These are phyloP conservation scores for Ophion obscuratus DNA, from an alignment of 2,888 invertebrate species.

Conservation along the genomic window DNA sequence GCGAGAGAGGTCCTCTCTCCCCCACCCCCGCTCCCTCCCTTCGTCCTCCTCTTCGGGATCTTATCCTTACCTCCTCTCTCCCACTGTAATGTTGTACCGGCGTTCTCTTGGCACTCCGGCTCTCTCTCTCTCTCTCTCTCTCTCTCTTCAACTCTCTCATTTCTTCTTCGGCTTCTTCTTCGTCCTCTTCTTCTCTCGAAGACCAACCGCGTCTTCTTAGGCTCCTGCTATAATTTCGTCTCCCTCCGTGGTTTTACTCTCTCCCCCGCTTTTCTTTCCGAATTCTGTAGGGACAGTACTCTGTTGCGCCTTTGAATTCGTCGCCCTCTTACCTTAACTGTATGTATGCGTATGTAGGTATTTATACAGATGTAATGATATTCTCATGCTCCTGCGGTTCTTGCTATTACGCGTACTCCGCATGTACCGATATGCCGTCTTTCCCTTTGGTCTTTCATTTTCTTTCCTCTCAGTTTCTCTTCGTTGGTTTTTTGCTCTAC, in stretches of 20 bases:
- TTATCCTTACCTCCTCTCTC: constrained; percentile 62
- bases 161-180: constrained; percentile 50
- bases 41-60: constrained; percentile 65
- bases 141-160: constrained; percentile 57
- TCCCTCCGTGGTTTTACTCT: constrained; percentile 67
- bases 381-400: constrained; percentile 44
- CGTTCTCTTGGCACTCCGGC: constrained; percentile 56
- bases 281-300: constrained; percentile 44
- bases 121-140: constrained; percentile 62
- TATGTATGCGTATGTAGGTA: constrained; percentile 33
- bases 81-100: constrained; percentile 60
- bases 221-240: constrained; percentile 65
- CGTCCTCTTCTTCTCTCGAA: constrained; percentile 55
- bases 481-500: background rate
- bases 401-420: constrained; percentile 56
- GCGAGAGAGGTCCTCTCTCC: constrained; percentile 78
- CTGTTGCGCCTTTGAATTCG: constrained; percentile 56
- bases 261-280: constrained; percentile 41
- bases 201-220: constrained; percentile 52
- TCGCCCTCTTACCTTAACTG: constrained; percentile 51
- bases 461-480: background rate
- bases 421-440: constrained; percentile 41
- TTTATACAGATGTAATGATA: constrained; percentile 53
- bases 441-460: background rate
- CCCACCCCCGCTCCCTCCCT: constrained; percentile 69